A percentile compares a stretch with the other conserved stretches of the same genome.
Conservation (phyloP, 2,797 vertebrate genomes). For the Falco rusticolus region DNA sequence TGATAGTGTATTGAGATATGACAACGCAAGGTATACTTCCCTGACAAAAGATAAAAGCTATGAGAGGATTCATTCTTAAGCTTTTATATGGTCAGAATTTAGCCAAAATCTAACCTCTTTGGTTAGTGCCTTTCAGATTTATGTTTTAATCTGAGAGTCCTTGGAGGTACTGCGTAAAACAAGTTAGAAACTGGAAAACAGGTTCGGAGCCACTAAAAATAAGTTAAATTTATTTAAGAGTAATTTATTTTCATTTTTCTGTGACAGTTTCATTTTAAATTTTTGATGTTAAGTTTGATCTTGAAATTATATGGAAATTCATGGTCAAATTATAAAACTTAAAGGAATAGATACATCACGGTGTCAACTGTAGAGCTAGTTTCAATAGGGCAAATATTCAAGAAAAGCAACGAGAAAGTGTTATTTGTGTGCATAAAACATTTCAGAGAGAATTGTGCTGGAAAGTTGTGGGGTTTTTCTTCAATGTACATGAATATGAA, state of each 20-base stretch:
- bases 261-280: neutral
- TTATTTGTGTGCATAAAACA: neutral
- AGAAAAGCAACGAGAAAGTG: neutral
- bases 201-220: neutral
- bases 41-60: neutral
- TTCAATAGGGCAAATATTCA: neutral
- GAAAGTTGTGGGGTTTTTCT: neutral
- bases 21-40: neutral
- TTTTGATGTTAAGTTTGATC: neutral
- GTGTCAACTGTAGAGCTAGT: neutral
- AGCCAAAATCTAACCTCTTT: neutral
- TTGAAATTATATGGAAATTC: neutral
- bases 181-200: neutral
- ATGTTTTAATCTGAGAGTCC: neutral
- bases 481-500: neutral
- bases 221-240: neutral
- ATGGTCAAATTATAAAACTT: neutral
- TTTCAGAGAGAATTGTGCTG: neutral
- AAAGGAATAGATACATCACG: neutral
- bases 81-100: neutral
- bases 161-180: neutral
- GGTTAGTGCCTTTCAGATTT: neutral
- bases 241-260: neutral
- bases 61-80: neutral
- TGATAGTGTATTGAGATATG: neutral